These are phyloP conservation scores for Meteorus colon DNA, from an alignment of 2,888 invertebrate species.

Conservation along the genomic window DNA sequence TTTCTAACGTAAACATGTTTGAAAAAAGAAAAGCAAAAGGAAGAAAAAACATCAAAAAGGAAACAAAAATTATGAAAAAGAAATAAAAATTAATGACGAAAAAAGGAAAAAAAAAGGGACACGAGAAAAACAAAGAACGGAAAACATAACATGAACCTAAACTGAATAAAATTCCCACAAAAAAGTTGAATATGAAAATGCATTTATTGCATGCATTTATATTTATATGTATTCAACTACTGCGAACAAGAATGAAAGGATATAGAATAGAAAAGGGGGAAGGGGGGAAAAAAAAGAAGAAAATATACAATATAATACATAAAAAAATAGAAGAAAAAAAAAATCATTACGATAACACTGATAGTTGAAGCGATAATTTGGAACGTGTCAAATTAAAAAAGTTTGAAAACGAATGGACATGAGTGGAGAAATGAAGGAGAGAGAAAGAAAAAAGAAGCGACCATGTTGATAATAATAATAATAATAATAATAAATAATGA, in stretches of 20 bases:
- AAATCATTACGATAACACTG: background rate
- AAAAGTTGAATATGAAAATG: slow-evolving; percentile 6
- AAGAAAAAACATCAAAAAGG: background rate
- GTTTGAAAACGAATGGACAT: background rate
- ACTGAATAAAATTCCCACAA: background rate
- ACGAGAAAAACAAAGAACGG: background rate
- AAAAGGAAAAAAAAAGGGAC: background rate
- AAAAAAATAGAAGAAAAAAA: background rate
- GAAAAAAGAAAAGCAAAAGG: background rate
- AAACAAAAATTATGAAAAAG: background rate
- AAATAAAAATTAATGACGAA: slow-evolving; percentile 9
- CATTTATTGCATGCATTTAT: background rate
- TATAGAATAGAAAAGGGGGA: background rate
- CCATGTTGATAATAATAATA: too few relatives aligned
- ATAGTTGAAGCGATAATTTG: background rate
- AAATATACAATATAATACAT: too few relatives aligned
- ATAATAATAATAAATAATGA: too few relatives aligned
- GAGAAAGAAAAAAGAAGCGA: background rate
- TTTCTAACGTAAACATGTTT: slow-evolving; percentile 26
- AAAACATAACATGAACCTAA: background rate
- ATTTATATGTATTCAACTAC: background rate
- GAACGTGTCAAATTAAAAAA: background rate
- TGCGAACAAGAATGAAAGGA: background rate
- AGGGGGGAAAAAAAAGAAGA: too few relatives aligned
- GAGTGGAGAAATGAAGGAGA: background rate